phyloP scores from a whole-genome alignment of 2,113 vertebrate genomes.

The Pholis gunnellus region DNA sequence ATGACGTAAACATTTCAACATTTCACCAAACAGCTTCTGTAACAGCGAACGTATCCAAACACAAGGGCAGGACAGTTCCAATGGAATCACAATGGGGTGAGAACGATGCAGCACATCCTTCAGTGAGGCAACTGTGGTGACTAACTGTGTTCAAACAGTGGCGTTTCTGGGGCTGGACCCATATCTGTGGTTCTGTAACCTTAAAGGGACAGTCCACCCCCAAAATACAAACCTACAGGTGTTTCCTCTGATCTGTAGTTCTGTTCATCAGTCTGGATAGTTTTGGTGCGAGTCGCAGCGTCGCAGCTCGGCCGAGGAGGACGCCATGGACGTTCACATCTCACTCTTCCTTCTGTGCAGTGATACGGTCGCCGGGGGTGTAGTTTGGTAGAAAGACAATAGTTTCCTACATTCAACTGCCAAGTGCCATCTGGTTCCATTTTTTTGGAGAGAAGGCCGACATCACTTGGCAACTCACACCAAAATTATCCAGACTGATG shows the following conservation, averaged over 20 bases:
- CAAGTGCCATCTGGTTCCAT: too few relatives aligned
- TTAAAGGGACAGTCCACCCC: background rate
- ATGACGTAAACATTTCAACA: constrained; percentile 1
- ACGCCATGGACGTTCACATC: too few relatives aligned
- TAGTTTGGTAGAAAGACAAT: too few relatives aligned
- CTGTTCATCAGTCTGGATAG: background rate
- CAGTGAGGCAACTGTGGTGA: constrained; percentile 23
- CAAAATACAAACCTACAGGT: background rate
- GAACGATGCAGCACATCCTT: background rate
- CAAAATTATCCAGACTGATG: too few relatives aligned
- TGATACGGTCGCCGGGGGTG: too few relatives aligned
- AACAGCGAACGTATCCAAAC: background rate
- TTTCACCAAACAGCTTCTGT: background rate
- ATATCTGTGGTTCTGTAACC: background rate
- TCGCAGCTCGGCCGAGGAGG: background rate
- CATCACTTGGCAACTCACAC: too few relatives aligned
- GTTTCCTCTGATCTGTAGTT: background rate
- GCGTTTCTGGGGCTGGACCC: background rate
- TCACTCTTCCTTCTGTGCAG: too few relatives aligned
- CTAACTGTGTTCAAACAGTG: background rate
- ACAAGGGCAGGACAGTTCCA: background rate
- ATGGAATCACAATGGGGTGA: background rate
- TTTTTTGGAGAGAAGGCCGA: background rate
- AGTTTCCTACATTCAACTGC: too few relatives aligned
- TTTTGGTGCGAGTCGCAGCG: background rate